Percentiles rank a stretch among this genome's conserved stretches.
Evolutionary conservation across 2,797 vertebrate species (phyloP).

Genomic region (Merluccius polli): DNA sequence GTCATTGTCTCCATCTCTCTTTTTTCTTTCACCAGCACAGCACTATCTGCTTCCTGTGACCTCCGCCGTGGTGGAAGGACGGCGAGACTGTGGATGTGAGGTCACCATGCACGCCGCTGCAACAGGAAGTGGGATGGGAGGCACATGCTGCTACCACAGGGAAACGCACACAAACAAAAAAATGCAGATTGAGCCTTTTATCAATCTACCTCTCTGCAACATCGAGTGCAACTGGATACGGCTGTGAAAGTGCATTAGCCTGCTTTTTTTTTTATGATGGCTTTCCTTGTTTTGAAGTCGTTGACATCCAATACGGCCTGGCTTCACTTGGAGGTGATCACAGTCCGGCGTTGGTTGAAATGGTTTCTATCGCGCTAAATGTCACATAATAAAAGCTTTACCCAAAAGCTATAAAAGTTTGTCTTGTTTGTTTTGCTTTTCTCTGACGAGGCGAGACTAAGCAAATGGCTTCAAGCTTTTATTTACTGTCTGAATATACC

Average conservation of each 20-base stretch:
- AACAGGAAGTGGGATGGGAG: slow-evolving; percentile 44
- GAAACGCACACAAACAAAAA: slow-evolving; percentile 13
- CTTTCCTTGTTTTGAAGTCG: slow-evolving; percentile 17
- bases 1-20: neutral
- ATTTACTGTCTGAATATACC: neutral
- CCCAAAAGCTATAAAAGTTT: neutral
- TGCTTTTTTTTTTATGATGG: slow-evolving; percentile 38
- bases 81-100: slow-evolving; percentile 35
- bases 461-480: neutral
- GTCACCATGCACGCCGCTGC: slow-evolving; percentile 59
- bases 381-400: neutral
- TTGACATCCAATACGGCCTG: neutral
- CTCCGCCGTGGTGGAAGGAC: slow-evolving; percentile 25
- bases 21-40: neutral
- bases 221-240: slow-evolving; percentile 62
- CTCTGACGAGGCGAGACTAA: neutral
- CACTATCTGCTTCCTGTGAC: slow-evolving; percentile 15
- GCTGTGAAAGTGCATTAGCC: slow-evolving; percentile 42
- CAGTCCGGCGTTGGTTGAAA: neutral
- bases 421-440: slow-evolving; percentile 3
- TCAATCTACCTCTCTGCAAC: slow-evolving; percentile 61
- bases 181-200: slow-evolving; percentile 56
- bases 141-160: slow-evolving; percentile 8
- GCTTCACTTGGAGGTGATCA: neutral
- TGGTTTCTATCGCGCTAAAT: neutral